Evolutionary conservation across 2,113 vertebrate species (phyloP).

Genomic region (Pluvianellus socialis): DNA sequence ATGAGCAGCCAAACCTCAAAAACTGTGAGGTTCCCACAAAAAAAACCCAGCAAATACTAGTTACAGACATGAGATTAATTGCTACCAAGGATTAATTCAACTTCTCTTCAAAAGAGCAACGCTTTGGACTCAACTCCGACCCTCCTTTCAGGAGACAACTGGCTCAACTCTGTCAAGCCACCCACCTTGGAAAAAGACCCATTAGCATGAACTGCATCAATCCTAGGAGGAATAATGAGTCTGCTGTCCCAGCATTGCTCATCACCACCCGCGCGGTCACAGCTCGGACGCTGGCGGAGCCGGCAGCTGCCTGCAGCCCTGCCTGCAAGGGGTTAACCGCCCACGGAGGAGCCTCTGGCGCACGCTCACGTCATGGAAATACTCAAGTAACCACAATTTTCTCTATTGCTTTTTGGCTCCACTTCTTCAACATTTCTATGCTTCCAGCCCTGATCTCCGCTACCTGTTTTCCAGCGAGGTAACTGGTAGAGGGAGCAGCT

Average conservation of each 20-base stretch:
- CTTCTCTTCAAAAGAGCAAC: background rate
- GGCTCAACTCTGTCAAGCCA: background rate
- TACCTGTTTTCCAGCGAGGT: constrained; percentile 1
- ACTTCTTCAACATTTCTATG: background rate
- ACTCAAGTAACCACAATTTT: constrained; percentile 50
- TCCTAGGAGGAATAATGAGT: accelerated
- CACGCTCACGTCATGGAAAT: constrained; percentile 63
- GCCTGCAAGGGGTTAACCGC: constrained; percentile 14
- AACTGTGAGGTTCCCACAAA: background rate
- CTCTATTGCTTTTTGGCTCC: constrained; percentile 43
- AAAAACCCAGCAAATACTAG: background rate
- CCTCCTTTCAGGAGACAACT: accelerated
- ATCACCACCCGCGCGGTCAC: accelerated
- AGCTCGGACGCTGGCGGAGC: background rate
- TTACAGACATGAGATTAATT: accelerated
- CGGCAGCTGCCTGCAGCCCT: background rate
- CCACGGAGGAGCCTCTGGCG: constrained; percentile 19
- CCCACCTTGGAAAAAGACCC: background rate
- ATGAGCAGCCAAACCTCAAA: constrained; percentile 32
- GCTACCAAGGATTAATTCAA: background rate
- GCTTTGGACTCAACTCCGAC: accelerated
- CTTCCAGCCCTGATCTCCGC: constrained; percentile 1
- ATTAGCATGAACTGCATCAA: background rate
- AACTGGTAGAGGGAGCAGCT: background rate
- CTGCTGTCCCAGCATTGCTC: background rate